Conservation (phyloP, 1,140 invertebrate genomes). For the Andricus grossulariae region DNA sequence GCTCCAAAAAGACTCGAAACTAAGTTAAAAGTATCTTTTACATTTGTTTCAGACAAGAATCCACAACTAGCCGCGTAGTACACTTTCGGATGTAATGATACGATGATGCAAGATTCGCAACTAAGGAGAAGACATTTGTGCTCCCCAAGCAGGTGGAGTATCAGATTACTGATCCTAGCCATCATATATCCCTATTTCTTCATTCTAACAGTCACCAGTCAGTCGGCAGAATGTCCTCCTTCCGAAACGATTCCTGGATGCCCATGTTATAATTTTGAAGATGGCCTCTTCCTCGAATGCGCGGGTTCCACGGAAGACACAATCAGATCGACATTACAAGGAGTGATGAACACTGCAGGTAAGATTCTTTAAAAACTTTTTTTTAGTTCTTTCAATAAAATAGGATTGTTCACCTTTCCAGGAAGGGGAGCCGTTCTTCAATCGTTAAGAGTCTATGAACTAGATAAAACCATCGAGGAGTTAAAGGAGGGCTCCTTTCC, state of each 20-base stretch:
- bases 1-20: no score
- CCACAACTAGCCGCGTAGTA: slow-evolving; percentile 1
- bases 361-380: slow-evolving; percentile 4
- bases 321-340: slow-evolving; percentile 75
- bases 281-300: slow-evolving; percentile 92
- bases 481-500: slow-evolving; percentile 85
- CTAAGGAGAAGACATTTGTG: slow-evolving; percentile 44
- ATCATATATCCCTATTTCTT: slow-evolving; percentile 48
- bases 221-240: slow-evolving; percentile 65
- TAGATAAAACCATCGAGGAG: slow-evolving; percentile 86
- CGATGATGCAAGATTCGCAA: slow-evolving; percentile 59
- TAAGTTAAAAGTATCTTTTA: background rate
- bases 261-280: slow-evolving; percentile 92
- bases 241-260: slow-evolving; percentile 76
- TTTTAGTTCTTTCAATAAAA: slow-evolving; percentile 2
- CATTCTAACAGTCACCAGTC: slow-evolving; percentile 38
- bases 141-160: slow-evolving; percentile 42
- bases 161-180: slow-evolving; percentile 53
- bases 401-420: slow-evolving; percentile 37
- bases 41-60: slow-evolving; percentile 52
- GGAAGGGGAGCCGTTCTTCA: slow-evolving; percentile 78
- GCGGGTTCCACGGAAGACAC: slow-evolving; percentile 82
- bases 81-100: slow-evolving; percentile 59
- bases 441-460: slow-evolving; percentile 90
- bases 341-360: slow-evolving; percentile 55